These are phyloP conservation scores for Chelon auratus DNA, from an alignment of 2,797 vertebrate genomes.

Conservation along the genomic window DNA sequence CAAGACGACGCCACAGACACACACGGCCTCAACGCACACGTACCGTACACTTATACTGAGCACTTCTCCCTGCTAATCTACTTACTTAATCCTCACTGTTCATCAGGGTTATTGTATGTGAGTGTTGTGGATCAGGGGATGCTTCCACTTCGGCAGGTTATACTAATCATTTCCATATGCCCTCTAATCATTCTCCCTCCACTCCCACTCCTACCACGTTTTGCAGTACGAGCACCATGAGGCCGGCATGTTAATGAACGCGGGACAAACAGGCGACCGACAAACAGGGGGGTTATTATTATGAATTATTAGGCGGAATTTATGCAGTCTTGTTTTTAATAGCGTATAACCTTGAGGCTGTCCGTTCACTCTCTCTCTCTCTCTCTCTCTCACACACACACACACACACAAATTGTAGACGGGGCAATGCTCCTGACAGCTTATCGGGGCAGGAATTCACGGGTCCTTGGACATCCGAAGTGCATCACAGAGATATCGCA, in stretches of 20 bases:
- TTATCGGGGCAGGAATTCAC: conserved; percentile 80
- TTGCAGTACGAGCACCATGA: conserved; percentile 60
- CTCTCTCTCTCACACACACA: conserved; percentile 26
- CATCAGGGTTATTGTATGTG: conserved; percentile 22
- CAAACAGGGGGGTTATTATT: conserved; percentile 70
- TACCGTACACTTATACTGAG: not conserved
- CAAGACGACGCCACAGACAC: conserved; percentile 33
- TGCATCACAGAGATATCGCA: conserved; percentile 57
- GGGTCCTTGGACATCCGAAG: conserved; percentile 78
- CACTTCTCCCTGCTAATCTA: conserved; percentile 27
- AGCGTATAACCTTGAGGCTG: conserved; percentile 77
- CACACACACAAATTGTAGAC: conserved; percentile 50
- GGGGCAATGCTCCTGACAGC: conserved; percentile 65
- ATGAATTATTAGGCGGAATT: conserved; percentile 78
- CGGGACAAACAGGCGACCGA: conserved; percentile 68
- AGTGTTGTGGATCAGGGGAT: conserved; percentile 38
- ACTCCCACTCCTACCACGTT: conserved; percentile 62
- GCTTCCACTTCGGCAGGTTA: conserved; percentile 59
- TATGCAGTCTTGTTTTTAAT: conserved; percentile 76
- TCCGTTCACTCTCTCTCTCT: conserved; percentile 40
- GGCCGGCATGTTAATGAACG: conserved; percentile 74
- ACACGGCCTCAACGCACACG: not conserved
- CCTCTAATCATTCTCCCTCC: conserved; percentile 69
- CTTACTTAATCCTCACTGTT: conserved; percentile 44
- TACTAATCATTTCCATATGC: conserved; percentile 72